phyloP scores from a whole-genome alignment of 92 coral and sea anemone genomes.

The Epizoanthus rinbou region DNA sequence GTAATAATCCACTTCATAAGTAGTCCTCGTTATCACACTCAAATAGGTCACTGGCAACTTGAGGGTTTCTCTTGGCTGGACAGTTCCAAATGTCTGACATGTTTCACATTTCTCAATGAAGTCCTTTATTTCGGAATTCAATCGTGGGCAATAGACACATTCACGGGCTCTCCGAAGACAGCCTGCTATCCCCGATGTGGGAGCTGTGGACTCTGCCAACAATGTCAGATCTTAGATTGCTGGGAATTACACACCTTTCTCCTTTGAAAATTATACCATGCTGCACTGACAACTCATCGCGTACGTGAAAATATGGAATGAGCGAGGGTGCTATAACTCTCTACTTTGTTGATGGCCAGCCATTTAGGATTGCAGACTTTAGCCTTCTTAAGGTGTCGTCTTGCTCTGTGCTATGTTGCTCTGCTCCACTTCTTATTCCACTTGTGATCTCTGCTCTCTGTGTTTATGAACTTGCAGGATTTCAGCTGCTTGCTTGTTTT shows the following conservation, averaged over 20 bases:
- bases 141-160: conserved; percentile 35
- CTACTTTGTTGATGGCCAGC: conserved; percentile 32
- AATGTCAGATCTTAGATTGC: neutral
- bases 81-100: conserved; percentile 32
- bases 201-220: conserved; percentile 10
- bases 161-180: conserved; percentile 43
- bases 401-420: conserved; percentile 7
- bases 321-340: conserved; percentile 12
- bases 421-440: conserved; percentile 20
- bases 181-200: conserved; percentile 40
- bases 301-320: conserved; percentile 14
- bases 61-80: conserved; percentile 18
- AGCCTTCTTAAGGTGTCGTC: conserved; percentile 5
- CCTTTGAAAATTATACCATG: conserved; percentile 38
- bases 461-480: neutral
- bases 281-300: conserved; percentile 35
- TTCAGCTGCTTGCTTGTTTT: neutral
- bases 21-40: neutral
- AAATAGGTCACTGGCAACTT: conserved; percentile 41
- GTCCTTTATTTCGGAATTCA: conserved; percentile 24
- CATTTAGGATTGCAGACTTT: conserved; percentile 8
- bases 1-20: conserved; percentile 30
- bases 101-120: conserved; percentile 24
- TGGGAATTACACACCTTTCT: conserved; percentile 16
- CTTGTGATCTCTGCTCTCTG: neutral